phyloP scores from a whole-genome alignment of 2,797 vertebrate genomes.

The Chromobotia macracanthus region DNA sequence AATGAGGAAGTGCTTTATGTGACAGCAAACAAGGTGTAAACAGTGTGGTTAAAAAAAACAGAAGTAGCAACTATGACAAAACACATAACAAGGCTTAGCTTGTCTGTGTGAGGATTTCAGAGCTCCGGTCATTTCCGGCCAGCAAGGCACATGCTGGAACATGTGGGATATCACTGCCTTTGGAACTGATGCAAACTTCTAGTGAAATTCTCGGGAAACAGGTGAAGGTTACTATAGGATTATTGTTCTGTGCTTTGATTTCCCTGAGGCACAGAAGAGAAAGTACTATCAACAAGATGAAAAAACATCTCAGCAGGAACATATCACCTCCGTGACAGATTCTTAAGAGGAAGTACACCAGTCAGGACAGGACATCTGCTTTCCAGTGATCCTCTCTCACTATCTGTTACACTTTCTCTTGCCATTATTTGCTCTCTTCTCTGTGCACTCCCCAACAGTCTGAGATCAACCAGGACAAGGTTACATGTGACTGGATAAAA shows the following conservation, averaged over 20 bases:
- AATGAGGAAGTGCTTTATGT: neutral
- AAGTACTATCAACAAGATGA: slow-evolving; percentile 38
- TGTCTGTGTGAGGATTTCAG: neutral
- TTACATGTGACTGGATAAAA: slow-evolving; percentile 38
- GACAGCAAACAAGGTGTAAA: slow-evolving; percentile 4
- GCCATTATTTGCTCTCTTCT: slow-evolving; percentile 40
- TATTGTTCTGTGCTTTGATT: slow-evolving; percentile 11
- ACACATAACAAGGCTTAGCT: neutral
- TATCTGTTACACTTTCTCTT: slow-evolving; percentile 37
- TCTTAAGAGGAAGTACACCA: slow-evolving; percentile 49
- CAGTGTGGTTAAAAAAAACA: neutral
- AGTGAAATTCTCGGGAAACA: slow-evolving; percentile 38
- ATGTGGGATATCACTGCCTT: neutral
- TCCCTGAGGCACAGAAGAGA: slow-evolving; percentile 40
- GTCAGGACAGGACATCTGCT: slow-evolving; percentile 57
- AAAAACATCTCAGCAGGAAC: slow-evolving; percentile 41
- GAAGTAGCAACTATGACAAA: neutral
- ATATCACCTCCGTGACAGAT: slow-evolving; percentile 57
- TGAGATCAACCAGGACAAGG: slow-evolving; percentile 44
- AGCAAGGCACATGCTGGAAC: slow-evolving; percentile 32
- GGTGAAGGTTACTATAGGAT: slow-evolving; percentile 16
- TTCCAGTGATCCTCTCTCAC: slow-evolving; percentile 21
- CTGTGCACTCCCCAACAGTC: slow-evolving; percentile 28
- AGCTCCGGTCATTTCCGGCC: neutral
- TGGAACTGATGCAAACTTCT: slow-evolving; percentile 30